Percentiles rank a stretch among this genome's conserved stretches.
These are phyloP conservation scores for Leiothrix lutea DNA, from an alignment of 2,113 vertebrate genomes.

Conservation along the genomic window DNA sequence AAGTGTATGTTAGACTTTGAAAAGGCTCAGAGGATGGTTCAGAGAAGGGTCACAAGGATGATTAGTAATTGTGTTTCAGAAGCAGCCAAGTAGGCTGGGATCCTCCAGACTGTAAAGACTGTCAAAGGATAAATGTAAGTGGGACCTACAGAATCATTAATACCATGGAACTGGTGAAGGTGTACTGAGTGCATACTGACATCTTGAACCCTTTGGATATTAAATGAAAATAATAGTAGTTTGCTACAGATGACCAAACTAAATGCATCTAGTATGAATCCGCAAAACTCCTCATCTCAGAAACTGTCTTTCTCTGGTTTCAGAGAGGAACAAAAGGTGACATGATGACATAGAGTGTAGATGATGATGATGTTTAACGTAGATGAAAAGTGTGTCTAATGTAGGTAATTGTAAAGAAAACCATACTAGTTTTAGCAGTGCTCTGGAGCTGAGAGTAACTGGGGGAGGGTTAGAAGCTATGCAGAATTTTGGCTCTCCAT, in stretches of 20 bases:
- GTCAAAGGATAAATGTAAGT: not conserved
- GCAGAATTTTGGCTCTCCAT: not conserved
- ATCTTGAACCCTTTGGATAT: not conserved
- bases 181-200: not conserved
- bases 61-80: not conserved
- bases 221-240: not conserved
- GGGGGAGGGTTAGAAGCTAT: not conserved
- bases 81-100: not conserved
- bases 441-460: not conserved
- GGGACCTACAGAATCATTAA: not conserved
- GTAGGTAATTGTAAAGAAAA: not conserved
- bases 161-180: not conserved
- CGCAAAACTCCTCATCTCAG: not conserved
- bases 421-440: rapidly evolving
- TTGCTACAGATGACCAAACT: not conserved
- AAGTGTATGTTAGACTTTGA: rapidly evolving
- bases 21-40: not conserved
- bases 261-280: not conserved
- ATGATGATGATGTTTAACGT: not conserved
- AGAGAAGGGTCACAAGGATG: not conserved
- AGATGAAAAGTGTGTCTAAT: not conserved
- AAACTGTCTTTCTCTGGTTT: not conserved
- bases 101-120: not conserved
- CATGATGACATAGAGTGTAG: rapidly evolving
- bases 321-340: not conserved